Base-by-base conservation (phyloP, 2,797 vertebrate genomes). In the Otus scops region DNA sequence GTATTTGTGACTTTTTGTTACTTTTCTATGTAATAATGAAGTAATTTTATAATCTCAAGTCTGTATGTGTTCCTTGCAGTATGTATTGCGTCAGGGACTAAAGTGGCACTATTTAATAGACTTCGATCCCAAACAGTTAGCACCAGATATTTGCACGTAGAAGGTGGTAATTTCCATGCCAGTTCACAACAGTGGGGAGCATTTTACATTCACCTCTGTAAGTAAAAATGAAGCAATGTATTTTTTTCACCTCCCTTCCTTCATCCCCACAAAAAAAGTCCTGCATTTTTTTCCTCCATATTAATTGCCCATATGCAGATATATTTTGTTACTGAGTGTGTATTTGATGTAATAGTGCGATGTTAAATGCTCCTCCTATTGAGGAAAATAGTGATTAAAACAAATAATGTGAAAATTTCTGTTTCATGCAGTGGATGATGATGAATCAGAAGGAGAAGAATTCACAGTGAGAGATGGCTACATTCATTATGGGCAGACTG, bases 161-260 rank as follows among this genome's bases (percentile, higher is more conserved):
- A 99, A 98, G 99, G 99, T 41, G 99, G 99, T 56, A 99, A 99
- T 97, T 99, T 99, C 88, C 99, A 99, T 88, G 99, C 99, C 98
- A 99, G 99, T 97, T 99, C 99, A 92, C 99, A 99, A 77, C 99
- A 99, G 95, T 99, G 99, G 99, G 99, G 99, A 97, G 99, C 99
- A 20, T 99, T 99, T 98, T 99, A 98, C 98, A 99, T 99, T 98
- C 99, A 99, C 97, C 99, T 99, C 95, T 96, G 99, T 99, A 97
- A 99, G 99, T 98, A 97, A 94, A 95, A 93, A 32, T 69, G 47
- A 93, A 85, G 53, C 27, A 73, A 24, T 67, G 2, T 51, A 4
- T 54, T 74, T 84, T 84, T 92, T 75, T 78, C 18, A 68, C 39
- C 51, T 86, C 23, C 24, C 32, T 87, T n/a, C 30, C 38, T 94